A percentile compares a stretch with the other conserved stretches of the same genome.
phyloP scores from a whole-genome alignment of 1,140 invertebrate genomes.

The Drepana arcuata region DNA sequence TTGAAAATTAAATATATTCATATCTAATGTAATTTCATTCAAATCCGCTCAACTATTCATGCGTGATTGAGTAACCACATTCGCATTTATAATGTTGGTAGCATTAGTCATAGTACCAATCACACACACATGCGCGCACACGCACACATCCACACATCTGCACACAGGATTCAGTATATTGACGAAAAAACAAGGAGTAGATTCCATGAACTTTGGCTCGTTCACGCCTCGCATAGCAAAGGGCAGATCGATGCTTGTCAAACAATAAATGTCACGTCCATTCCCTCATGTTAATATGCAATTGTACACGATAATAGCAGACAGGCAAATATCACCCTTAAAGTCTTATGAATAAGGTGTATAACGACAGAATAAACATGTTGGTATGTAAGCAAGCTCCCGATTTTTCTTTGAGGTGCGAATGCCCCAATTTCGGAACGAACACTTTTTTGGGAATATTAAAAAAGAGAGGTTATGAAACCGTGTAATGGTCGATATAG shows the following conservation, averaged over 20 bases:
- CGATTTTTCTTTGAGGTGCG: constrained; percentile 60
- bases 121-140: no score
- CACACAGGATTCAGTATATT: no score
- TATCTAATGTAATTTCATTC: no score
- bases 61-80: no score
- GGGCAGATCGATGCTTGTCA: constrained; percentile 68
- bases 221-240: constrained; percentile 58
- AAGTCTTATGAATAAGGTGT: background rate
- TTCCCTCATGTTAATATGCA: constrained; percentile 44
- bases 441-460: constrained; percentile 39
- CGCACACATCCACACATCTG: no score
- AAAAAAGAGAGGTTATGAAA: constrained; percentile 40
- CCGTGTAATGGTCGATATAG: constrained; percentile 8
- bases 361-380: constrained; percentile 5
- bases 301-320: constrained; percentile 7
- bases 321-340: constrained; percentile 1
- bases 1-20: no score
- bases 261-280: constrained; percentile 69
- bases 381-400: constrained; percentile 19
- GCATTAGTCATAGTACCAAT: no score
- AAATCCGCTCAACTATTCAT: no score
- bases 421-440: constrained; percentile 58
- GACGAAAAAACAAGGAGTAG: no score
- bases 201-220: constrained; percentile 44
- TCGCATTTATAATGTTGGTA: no score